These are phyloP conservation scores for Lagothrix lagotricha DNA, from an alignment of 2,797 vertebrate species.

Conservation along the genomic window DNA sequence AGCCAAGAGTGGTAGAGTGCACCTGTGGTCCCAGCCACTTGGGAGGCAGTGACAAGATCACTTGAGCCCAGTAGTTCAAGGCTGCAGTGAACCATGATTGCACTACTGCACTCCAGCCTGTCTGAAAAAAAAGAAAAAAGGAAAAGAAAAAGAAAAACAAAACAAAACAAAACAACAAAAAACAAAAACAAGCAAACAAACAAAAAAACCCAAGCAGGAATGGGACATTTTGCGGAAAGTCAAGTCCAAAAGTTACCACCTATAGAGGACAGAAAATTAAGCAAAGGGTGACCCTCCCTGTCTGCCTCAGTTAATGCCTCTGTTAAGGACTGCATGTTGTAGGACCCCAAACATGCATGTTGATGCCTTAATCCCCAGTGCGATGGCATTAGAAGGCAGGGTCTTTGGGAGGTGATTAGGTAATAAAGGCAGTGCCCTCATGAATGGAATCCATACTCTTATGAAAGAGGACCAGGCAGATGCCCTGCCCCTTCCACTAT, in stretches of 20 bases:
- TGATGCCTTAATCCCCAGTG: no score
- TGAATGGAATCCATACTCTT: no score
- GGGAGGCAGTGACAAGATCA: neutral
- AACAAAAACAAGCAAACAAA: neutral
- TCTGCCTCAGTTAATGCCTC: neutral
- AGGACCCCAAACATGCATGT: accelerated
- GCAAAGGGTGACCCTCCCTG: neutral
- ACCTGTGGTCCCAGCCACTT: neutral
- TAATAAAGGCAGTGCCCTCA: no score
- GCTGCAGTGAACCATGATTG: neutral
- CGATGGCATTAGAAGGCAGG: neutral
- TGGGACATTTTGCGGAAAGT: neutral
- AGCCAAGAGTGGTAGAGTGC: neutral
- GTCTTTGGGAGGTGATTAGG: neutral
- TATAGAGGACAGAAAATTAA: neutral
- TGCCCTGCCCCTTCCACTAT: accelerated
- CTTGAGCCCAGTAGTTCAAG: neutral
- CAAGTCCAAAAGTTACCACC: accelerated
- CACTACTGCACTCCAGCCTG: neutral
- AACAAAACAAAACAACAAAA: neutral
- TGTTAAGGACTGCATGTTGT: neutral
- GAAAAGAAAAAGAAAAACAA: neutral
- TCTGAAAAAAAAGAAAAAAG: neutral
- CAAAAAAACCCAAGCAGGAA: neutral
- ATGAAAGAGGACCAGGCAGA: neutral